Conservation (phyloP, 1,140 invertebrate genomes). For the Drosophila pseudoananassae region DNA sequence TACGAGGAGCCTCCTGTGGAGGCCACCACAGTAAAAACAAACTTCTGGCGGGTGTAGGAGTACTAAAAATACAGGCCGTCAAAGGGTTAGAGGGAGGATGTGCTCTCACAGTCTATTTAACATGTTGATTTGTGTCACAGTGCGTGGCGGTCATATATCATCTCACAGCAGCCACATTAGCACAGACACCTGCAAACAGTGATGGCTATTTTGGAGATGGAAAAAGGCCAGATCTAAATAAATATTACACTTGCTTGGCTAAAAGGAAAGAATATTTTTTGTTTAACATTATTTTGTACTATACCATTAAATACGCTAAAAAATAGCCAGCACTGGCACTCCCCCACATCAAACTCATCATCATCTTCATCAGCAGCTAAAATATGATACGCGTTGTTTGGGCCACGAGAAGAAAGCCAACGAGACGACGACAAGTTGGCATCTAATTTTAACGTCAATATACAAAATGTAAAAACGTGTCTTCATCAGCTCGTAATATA, state of each 20-base stretch:
- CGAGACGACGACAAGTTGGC: constrained; percentile 72
- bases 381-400: constrained; percentile 80
- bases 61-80: constrained; percentile 21
- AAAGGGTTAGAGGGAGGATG: constrained; percentile 3
- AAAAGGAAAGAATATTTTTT: background rate
- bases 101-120: constrained; percentile 65
- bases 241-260: background rate
- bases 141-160: constrained; percentile 69
- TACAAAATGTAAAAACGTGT: constrained; percentile 80
- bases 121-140: constrained; percentile 71
- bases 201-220: background rate
- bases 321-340: constrained; percentile 6
- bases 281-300: background rate
- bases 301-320: background rate
- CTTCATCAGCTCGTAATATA: constrained; percentile 77
- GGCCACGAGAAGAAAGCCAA: constrained; percentile 21
- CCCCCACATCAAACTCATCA: constrained; percentile 51
- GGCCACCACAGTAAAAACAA: constrained; percentile 4
- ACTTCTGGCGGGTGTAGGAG: constrained; percentile 10
- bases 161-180: constrained; percentile 50
- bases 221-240: background rate
- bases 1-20: constrained; percentile 20
- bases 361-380: constrained; percentile 57
- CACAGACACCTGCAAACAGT: constrained; percentile 43
- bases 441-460: constrained; percentile 83